A percentile compares a stretch with the other conserved stretches of the same genome.
Evolutionary conservation across 2,888 invertebrate species (phyloP).

Genomic region (Itoplectis maculator): DNA sequence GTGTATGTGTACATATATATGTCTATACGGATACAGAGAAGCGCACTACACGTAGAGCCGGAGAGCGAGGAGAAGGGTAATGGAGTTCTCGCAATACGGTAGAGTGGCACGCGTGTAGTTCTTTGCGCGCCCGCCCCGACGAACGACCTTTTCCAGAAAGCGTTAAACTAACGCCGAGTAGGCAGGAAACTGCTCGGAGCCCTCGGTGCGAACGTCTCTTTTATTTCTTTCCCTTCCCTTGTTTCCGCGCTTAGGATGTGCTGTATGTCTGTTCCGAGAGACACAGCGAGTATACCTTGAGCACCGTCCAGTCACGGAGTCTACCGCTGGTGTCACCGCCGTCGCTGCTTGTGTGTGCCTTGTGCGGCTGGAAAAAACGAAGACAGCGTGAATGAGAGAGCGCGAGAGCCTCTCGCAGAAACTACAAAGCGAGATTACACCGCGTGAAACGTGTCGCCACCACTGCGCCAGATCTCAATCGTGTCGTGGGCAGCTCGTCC

Average conservation of each 20-base stretch:
- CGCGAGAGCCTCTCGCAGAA: too few species aligned
- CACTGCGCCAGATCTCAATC: too few species aligned
- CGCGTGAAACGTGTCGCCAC: too few species aligned
- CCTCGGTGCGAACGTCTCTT: conserved; percentile 33
- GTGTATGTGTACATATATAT: conserved; percentile 30
- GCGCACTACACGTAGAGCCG: conserved; percentile 5
- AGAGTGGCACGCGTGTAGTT: conserved; percentile 52
- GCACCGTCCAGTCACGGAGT: conserved; percentile 5
- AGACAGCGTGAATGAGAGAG: too few species aligned
- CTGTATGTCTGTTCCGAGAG: conserved; percentile 4
- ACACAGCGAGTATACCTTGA: neutral
- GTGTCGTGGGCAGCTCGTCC: too few species aligned
- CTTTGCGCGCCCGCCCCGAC: conserved; percentile 52
- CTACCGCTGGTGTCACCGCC: too few species aligned
- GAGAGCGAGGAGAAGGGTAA: conserved; percentile 42
- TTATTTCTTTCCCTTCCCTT: conserved; percentile 27
- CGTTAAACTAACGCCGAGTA: conserved; percentile 50
- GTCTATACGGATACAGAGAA: too few species aligned
- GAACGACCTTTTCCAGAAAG: conserved; percentile 49
- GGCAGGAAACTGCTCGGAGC: conserved; percentile 34
- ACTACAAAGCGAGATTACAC: too few species aligned
- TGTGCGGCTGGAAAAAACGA: too few species aligned
- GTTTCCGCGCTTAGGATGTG: neutral
- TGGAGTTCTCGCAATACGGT: conserved; percentile 53
- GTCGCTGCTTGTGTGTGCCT: too few species aligned